A percentile compares a stretch with the other conserved stretches of the same genome.
Evolutionary conservation across 2,797 vertebrate genomes (phyloP).

Genomic region (Pterois miles): DNA sequence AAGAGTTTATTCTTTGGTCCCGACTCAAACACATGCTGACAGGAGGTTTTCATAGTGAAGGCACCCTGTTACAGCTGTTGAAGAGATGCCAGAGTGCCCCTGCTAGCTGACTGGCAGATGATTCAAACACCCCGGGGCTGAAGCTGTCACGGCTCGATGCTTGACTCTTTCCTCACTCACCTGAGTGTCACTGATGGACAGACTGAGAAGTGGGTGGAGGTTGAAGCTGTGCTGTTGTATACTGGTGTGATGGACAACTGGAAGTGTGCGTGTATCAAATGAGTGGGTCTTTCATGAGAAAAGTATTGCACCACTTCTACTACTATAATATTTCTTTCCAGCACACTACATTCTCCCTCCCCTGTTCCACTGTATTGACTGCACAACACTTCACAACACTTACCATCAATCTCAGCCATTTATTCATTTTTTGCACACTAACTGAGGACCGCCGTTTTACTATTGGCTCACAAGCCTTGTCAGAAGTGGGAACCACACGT

Average conservation of each 20-base stretch:
- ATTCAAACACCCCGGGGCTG: conserved; percentile 17
- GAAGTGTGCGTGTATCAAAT: background rate
- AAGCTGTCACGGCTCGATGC: conserved; percentile 30
- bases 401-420: no score
- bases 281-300: background rate
- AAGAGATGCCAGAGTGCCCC: conserved; percentile 13
- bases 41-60: conserved; percentile 14
- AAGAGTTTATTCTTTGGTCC: no score
- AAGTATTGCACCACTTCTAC: background rate
- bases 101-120: conserved; percentile 39
- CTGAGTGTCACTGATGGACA: conserved; percentile 40
- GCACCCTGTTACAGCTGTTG: background rate
- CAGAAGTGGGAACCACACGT: no score
- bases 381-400: no score
- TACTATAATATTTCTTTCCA: background rate
- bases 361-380: no score
- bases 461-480: no score
- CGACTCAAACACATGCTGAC: no score
- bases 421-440: no score
- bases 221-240: background rate
- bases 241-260: background rate
- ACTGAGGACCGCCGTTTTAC: no score
- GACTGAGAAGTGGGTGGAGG: conserved; percentile 10
- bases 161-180: conserved; percentile 22
- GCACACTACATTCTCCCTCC: no score